Conservation (phyloP, 2,797 vertebrate species). For the Forpus xanthops region DNA sequence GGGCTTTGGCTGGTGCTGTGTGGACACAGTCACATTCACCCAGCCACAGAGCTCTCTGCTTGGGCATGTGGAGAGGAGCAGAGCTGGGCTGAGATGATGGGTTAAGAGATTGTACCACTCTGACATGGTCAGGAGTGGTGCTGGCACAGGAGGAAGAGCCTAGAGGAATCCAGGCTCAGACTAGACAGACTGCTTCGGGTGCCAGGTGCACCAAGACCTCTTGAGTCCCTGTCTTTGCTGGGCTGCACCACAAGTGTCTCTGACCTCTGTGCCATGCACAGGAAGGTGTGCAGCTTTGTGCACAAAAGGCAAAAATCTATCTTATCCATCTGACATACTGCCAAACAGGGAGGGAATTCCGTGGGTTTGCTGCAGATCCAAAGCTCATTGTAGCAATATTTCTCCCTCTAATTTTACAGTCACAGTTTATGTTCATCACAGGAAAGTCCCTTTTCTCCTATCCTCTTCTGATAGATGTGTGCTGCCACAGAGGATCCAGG, state of each 20-base stretch:
- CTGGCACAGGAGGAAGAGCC: not conserved
- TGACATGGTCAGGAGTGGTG: not conserved
- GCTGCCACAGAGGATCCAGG: not conserved
- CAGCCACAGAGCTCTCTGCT: not conserved
- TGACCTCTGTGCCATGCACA: not conserved
- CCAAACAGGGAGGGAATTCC: not conserved
- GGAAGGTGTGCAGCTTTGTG: not conserved
- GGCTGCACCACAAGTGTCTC: not conserved
- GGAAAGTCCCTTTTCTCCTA: not conserved
- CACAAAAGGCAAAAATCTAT: conserved; percentile 18
- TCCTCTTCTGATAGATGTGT: not conserved
- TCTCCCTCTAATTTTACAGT: not conserved
- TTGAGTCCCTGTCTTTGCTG: not conserved
- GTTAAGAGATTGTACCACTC: not conserved
- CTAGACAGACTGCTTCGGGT: not conserved
- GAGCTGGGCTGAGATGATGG: not conserved
- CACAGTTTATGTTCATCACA: not conserved
- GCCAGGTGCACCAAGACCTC: not conserved
- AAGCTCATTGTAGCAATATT: not conserved
- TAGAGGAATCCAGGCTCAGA: not conserved
- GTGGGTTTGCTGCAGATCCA: not conserved
- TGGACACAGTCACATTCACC: not conserved
- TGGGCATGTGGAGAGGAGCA: rapidly evolving
- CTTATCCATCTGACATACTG: not conserved
- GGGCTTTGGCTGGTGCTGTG: not conserved